Evolutionary conservation across 2,113 vertebrate species (phyloP).

Genomic region (Pycnonotus jocosus): DNA sequence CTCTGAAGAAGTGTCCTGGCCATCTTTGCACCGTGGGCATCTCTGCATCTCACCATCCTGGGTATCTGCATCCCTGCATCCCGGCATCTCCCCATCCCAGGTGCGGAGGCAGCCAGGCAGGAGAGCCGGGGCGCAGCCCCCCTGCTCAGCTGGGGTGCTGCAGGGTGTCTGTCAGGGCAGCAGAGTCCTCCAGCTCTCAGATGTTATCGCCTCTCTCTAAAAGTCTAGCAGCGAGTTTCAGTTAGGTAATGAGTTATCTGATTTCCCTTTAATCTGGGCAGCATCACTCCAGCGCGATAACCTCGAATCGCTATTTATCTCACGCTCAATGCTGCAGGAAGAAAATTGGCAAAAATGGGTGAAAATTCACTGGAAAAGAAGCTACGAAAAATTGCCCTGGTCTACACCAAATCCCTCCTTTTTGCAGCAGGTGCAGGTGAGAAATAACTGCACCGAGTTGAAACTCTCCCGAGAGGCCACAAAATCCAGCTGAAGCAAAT

Average conservation of each 20-base stretch:
- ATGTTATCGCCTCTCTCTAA: not conserved
- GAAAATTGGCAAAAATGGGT: not conserved
- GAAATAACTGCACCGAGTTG: not conserved
- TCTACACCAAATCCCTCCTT: not conserved
- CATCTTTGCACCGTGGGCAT: no score
- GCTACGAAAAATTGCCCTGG: not conserved
- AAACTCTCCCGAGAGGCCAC: constrained; percentile 14
- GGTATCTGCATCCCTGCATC: not conserved
- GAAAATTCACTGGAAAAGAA: not conserved
- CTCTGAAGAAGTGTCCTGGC: not conserved
- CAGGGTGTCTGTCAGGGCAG: not conserved
- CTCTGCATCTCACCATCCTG: not conserved
- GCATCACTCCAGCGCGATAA: not conserved
- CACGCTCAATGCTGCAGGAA: not conserved
- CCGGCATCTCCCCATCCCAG: not conserved
- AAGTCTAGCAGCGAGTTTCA: constrained; percentile 26
- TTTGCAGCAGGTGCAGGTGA: not conserved
- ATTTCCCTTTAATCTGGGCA: constrained; percentile 34
- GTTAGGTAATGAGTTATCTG: constrained; percentile 39
- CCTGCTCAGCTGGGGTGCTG: not conserved
- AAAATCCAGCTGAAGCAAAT: constrained; percentile 38
- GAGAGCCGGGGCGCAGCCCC: not conserved
- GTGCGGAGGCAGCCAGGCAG: accelerated
- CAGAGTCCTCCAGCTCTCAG: not conserved
- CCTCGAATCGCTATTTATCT: not conserved